Conservation (phyloP, 2,888 invertebrate genomes). For the Bombylius discolor region DNA sequence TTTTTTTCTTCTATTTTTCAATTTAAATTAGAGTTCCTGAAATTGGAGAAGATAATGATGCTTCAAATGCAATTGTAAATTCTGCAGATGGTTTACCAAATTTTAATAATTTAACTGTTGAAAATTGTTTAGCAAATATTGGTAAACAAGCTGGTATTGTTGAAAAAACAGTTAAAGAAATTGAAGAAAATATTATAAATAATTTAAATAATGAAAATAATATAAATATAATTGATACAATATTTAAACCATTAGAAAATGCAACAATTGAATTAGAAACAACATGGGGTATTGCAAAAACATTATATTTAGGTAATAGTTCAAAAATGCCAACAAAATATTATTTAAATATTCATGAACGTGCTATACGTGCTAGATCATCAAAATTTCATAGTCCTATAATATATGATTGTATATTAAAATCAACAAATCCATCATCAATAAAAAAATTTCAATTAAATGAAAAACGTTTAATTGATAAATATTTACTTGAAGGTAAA, state of each 20-base stretch:
- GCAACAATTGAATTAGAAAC: conserved; percentile 59
- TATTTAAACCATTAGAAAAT: conserved; percentile 63
- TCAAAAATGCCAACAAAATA: conserved; percentile 65
- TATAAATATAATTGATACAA: conserved; percentile 50
- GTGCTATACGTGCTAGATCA: conserved; percentile 60
- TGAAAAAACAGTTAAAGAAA: conserved; percentile 57
- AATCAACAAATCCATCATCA: neutral
- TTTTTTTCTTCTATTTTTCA: conserved; percentile 3
- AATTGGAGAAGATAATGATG: conserved; percentile 68
- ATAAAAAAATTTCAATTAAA: conserved; percentile 40
- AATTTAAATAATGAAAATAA: conserved; percentile 22
- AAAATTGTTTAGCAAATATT: conserved; percentile 73
- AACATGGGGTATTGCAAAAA: conserved; percentile 79
- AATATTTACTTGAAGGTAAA: conserved; percentile 68
- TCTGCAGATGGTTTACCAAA: conserved; percentile 55
- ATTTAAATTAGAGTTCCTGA: conserved; percentile 53
- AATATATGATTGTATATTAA: conserved; percentile 51
- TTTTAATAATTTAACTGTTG: conserved; percentile 66
- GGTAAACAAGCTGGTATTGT: conserved; percentile 70
- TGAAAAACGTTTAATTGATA: conserved; percentile 58
- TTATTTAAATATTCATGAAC: conserved; percentile 65
- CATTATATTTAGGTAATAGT: conserved; percentile 66
- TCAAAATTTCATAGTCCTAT: conserved; percentile 57
- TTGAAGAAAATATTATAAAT: conserved; percentile 46
- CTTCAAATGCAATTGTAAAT: conserved; percentile 60